Conservation (phyloP, 2,797 vertebrate genomes). For the Sorex maritimensis region DNA sequence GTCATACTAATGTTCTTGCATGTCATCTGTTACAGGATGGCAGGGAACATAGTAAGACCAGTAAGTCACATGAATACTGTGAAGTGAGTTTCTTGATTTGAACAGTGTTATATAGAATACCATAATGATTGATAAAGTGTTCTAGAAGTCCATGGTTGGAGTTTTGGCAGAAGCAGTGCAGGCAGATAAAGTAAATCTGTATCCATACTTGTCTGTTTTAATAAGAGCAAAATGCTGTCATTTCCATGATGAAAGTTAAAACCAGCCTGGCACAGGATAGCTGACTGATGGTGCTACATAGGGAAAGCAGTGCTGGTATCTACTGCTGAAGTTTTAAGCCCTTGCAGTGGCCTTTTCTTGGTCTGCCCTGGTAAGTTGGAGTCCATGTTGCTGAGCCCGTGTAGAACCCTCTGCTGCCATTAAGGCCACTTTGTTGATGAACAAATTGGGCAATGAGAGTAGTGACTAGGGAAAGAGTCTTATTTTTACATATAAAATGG, state of each 20-base stretch:
- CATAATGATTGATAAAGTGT: background rate
- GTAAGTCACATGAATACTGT: background rate
- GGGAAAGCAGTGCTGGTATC: background rate
- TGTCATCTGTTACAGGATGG: background rate
- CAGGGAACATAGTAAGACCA: background rate
- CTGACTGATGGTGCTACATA: background rate
- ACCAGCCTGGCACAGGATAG: background rate
- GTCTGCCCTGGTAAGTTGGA: background rate
- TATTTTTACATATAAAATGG: background rate
- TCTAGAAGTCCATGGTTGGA: background rate
- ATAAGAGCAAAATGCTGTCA: background rate
- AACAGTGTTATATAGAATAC: background rate
- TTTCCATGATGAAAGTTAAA: background rate
- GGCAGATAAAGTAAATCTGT: background rate
- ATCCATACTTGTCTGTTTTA: background rate
- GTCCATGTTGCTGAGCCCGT: background rate
- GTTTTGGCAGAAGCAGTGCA: background rate
- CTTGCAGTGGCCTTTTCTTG: background rate
- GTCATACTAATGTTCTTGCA: background rate
- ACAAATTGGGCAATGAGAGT: background rate
- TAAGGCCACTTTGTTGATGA: background rate
- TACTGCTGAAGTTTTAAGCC: background rate
- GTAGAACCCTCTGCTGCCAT: background rate
- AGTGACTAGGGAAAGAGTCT: background rate
- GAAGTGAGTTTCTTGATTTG: background rate